Conservation (phyloP, 2,113 vertebrate genomes). For the Ammodytes dubius region DNA sequence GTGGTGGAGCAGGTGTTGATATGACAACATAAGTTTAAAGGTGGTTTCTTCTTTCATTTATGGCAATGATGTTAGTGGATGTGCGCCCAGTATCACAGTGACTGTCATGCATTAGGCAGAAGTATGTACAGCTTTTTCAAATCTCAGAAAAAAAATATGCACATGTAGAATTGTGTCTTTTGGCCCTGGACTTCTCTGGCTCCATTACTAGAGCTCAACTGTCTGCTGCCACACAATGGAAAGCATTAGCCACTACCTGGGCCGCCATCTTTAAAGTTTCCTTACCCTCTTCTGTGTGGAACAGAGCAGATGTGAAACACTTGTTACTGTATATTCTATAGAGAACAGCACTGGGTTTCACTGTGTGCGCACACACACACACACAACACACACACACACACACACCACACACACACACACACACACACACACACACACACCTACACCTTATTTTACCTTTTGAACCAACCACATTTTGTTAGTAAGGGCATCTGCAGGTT, state of each 20-base stretch:
- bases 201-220: slow-evolving; percentile 14
- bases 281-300: slow-evolving; percentile 1
- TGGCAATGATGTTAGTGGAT: too few species aligned
- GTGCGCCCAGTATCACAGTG: too few species aligned
- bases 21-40: too few species aligned
- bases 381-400: too few species aligned
- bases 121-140: too few species aligned
- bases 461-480: slow-evolving; percentile 2
- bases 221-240: neutral
- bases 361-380: neutral
- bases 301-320: slow-evolving; percentile 7
- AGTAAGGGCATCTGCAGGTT: neutral
- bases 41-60: too few species aligned
- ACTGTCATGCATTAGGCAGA: too few species aligned
- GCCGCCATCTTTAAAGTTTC: neutral
- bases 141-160: too few species aligned
- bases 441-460: slow-evolving; percentile 23
- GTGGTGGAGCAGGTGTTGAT: too few species aligned
- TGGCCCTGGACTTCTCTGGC: slow-evolving; percentile 9
- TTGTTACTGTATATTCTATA: slow-evolving; percentile 18
- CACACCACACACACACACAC: neutral
- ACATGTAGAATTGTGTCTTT: too few species aligned
- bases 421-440: neutral
- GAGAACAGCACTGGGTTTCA: slow-evolving; percentile 1
- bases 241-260: neutral